phyloP scores from a whole-genome alignment of 2,797 vertebrate genomes.

The Rhinatrema bivittatum region DNA sequence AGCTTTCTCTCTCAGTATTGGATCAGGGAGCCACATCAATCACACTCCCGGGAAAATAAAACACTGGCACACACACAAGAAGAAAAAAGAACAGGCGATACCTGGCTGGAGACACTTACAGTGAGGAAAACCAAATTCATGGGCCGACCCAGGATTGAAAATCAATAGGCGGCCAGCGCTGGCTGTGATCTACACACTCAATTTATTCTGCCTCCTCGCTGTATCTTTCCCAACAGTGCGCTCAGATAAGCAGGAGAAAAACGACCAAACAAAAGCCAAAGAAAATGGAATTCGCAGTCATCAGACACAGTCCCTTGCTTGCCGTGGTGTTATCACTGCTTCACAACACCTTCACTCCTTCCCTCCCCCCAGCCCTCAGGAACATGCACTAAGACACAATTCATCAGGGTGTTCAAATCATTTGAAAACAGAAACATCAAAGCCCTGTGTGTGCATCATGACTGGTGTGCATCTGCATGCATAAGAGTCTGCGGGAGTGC shows the following conservation, averaged over 20 bases:
- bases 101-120: slow-evolving; percentile 30
- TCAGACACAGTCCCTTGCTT: rapidly evolving
- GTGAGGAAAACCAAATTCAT: slow-evolving; percentile 37
- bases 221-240: slow-evolving; percentile 1
- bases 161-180: slow-evolving; percentile 38
- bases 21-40: slow-evolving; percentile 22
- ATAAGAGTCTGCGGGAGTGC: too few species aligned
- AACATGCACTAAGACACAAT: background rate
- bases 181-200: slow-evolving; percentile 28
- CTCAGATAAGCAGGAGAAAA: background rate
- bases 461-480: too few species aligned
- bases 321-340: too few species aligned
- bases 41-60: background rate
- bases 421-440: too few species aligned
- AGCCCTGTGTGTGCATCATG: too few species aligned
- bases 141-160: slow-evolving; percentile 38
- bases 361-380: background rate
- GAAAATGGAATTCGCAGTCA: background rate
- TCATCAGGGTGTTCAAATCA: too few species aligned
- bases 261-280: background rate
- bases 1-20: slow-evolving; percentile 2
- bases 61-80: too few species aligned
- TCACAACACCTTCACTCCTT: background rate
- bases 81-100: too few species aligned
- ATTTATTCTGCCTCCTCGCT: slow-evolving; percentile 22